Evolutionary conservation across 2,113 vertebrate species (phyloP).

Genomic region (Anas platyrhynchos): DNA sequence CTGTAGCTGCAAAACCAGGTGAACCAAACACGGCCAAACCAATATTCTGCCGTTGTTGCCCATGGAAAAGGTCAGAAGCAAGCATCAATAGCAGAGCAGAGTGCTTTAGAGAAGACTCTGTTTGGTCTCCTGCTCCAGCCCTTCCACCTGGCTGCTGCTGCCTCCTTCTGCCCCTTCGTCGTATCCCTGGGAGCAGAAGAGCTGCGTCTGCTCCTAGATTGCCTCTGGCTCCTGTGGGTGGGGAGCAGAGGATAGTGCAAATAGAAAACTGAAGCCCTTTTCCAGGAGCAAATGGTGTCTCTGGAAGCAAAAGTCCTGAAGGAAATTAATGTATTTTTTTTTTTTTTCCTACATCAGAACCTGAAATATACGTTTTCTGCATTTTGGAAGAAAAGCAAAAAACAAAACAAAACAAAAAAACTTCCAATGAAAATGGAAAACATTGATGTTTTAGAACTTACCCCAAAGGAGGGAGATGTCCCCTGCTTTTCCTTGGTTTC

Average conservation of each 20-base stretch:
- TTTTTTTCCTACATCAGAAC: accelerated
- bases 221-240: background rate
- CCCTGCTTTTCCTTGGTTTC: background rate
- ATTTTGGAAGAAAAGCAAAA: background rate
- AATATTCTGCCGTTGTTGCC: background rate
- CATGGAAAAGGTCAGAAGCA: background rate
- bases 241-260: background rate
- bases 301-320: background rate
- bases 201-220: accelerated
- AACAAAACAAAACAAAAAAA: background rate
- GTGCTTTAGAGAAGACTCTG: background rate
- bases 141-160: background rate
- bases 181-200: background rate
- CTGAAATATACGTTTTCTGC: background rate
- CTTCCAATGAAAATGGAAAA: background rate
- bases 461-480: background rate
- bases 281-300: background rate
- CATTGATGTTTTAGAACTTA: background rate
- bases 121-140: background rate
- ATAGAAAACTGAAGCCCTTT: background rate
- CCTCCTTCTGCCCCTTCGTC: background rate
- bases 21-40: background rate
- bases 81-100: background rate
- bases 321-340: background rate
- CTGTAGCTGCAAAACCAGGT: background rate